Conservation (phyloP, 2,888 invertebrate genomes). For the Mesorhabditis belari region DNA sequence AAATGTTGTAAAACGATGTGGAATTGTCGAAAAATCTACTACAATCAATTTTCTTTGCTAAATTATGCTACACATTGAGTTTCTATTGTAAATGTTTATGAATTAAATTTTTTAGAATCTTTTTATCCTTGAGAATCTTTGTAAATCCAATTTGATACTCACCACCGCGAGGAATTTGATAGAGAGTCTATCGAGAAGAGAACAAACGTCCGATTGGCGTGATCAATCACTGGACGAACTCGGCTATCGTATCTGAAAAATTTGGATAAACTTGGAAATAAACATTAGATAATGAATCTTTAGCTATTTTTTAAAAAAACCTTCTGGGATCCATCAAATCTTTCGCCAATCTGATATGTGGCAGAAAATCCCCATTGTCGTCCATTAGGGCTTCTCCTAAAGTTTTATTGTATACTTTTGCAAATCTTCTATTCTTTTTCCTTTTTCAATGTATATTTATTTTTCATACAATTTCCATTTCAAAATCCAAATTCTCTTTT, state of each 20-base stretch:
- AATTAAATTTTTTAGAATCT: background rate
- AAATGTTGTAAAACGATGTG: background rate
- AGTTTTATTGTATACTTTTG: too few species aligned
- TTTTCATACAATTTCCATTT: too few species aligned
- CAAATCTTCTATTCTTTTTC: too few species aligned
- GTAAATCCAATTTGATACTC: too few species aligned
- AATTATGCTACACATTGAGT: background rate
- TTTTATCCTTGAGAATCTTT: background rate
- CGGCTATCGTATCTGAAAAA: conserved; percentile 41
- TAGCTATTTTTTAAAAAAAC: conserved; percentile 6
- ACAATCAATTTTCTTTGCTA: background rate
- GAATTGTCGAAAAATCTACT: background rate
- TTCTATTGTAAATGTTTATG: background rate
- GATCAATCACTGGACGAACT: conserved; percentile 46
- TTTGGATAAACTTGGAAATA: background rate
- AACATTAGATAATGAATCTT: too few species aligned
- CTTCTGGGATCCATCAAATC: conserved; percentile 46
- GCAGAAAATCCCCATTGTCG: conserved; percentile 46
- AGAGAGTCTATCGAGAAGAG: conserved; percentile 49
- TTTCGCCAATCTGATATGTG: conserved; percentile 49
- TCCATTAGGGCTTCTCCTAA: conserved; percentile 43
- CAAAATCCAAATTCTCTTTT: too few species aligned
- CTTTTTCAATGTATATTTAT: too few species aligned
- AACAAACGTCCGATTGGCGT: conserved; percentile 40
- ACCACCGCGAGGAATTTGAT: conserved; percentile 50